Conservation (phyloP, 2,888 invertebrate genomes). For the Ochropleura leucogaster region DNA sequence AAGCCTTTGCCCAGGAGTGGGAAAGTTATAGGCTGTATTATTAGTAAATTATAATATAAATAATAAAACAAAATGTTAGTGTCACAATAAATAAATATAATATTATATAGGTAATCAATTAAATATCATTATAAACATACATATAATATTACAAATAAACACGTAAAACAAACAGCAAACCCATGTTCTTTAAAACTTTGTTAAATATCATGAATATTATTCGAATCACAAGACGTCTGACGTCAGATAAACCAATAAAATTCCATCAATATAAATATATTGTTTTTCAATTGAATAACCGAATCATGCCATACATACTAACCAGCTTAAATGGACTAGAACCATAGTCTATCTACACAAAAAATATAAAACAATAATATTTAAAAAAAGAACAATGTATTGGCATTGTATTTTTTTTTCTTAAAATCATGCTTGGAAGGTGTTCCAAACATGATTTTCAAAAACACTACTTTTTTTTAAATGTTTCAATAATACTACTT, state of each 20-base stretch:
- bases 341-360: background rate
- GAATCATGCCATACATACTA: conserved; percentile 2
- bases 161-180: background rate
- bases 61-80: background rate
- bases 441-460: too few species aligned
- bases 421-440: too few species aligned
- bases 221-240: background rate
- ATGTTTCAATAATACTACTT: background rate
- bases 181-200: background rate
- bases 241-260: conserved; percentile 16
- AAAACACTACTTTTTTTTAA: too few species aligned
- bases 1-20: too few species aligned
- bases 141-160: conserved; percentile 5
- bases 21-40: too few species aligned
- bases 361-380: background rate
- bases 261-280: conserved; percentile 13
- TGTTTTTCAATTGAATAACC: background rate
- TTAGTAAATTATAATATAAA: too few species aligned
- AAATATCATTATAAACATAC: background rate
- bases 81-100: background rate
- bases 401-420: background rate
- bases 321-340: background rate
- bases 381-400: background rate
- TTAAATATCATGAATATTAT: conserved; percentile 14
- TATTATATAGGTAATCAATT: background rate